Base-by-base conservation (phyloP, 2,113 vertebrate genomes). In the Limanda limanda region DNA sequence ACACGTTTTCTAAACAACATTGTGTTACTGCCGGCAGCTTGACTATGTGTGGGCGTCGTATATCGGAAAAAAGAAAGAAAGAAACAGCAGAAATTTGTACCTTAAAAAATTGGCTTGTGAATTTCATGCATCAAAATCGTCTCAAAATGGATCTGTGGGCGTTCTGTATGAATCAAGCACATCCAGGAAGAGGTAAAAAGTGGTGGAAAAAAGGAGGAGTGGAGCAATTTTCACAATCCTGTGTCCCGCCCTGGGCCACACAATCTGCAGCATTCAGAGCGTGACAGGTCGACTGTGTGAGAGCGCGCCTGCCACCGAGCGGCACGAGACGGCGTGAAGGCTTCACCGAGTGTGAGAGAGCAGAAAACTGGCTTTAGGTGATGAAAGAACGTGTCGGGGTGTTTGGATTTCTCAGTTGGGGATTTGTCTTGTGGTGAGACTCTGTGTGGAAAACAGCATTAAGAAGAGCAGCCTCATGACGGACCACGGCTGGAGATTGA, bases 211-310 rank as follows among this genome's bases (percentile, higher is more conserved):
- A 37, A 18, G 81, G 55, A 52, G 79, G 76, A 83, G 78, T 74
- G 68, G 85, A 81, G 86, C 74, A 66, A 88, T 51, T 20, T 51
- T 6, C 47, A n/a, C 77, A 83, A 83, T 90, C 70, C 79, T 67
- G 79, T 78, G 85, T 73, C 73, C 60, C 81, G 83, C 91, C 84
- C 63, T 24, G 55, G 86, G 90, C 74, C 82, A 90, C 88, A 86
- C 86, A 92, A 93, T 92, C 91, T 89, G 80, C 78, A 67, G 67
- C 88, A 88, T 81, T 90, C 91, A 89, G 85, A 87, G 76, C 75
- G 78, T 85, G 89, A 89, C 89, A 87, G 86, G 79, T 85, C 60
- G 81, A 85, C 90, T 86, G 85, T 7, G 66, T 13, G 77, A 45
- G 68, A 62, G 51, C 17, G 79, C 58, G 78, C 84, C 76, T 74